These are phyloP conservation scores for Otis tarda DNA, from an alignment of 2,113 vertebrate species.

Conservation along the genomic window DNA sequence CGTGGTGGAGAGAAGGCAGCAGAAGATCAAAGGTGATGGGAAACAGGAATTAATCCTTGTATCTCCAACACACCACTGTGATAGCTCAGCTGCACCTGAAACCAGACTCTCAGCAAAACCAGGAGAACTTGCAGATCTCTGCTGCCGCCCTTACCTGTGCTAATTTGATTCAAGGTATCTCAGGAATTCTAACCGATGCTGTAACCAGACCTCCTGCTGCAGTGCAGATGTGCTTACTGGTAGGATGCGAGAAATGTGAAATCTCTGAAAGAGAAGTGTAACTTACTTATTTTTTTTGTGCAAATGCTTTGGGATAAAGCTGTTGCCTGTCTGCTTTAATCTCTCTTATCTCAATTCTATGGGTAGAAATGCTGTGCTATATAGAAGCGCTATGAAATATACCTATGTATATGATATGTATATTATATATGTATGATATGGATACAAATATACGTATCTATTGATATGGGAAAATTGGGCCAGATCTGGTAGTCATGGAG, in stretches of 20 bases:
- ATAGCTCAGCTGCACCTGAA: not conserved
- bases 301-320: not conserved
- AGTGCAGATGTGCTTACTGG: not conserved
- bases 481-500: not conserved
- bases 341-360: not conserved
- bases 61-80: not conserved
- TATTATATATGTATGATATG: not conserved
- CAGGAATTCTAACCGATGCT: not conserved
- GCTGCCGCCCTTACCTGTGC: not conserved
- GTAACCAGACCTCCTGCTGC: not conserved
- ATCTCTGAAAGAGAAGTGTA: not conserved
- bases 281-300: not conserved
- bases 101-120: not conserved
- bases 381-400: not conserved
- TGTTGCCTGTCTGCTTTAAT: not conserved
- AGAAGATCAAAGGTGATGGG: rapidly evolving
- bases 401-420: not conserved
- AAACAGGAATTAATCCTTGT: not conserved
- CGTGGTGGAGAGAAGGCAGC: not conserved
- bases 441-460: not conserved
- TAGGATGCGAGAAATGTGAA: rapidly evolving
- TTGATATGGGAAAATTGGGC: not conserved
- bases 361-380: not conserved
- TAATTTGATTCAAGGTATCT: not conserved
- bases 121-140: not conserved